phyloP scores from a whole-genome alignment of 2,888 invertebrate genomes.

The Horisme vitalbata region DNA sequence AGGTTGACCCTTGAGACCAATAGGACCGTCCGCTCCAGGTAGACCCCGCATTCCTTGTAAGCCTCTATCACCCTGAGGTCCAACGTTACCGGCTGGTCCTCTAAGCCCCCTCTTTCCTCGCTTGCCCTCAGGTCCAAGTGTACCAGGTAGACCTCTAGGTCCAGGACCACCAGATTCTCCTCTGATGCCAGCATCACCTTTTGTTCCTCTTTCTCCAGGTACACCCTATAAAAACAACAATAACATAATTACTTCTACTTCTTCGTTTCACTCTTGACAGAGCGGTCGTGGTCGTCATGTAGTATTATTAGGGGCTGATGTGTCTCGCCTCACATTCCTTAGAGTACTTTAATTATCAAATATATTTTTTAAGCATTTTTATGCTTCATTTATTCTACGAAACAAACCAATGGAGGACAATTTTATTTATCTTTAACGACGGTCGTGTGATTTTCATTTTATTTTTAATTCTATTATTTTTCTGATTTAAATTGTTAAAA shows the following conservation, averaged over 20 bases:
- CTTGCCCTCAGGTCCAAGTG: slow-evolving; percentile 90
- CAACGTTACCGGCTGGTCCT: slow-evolving; percentile 89
- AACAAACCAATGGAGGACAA: too few species aligned
- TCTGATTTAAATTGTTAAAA: too few species aligned
- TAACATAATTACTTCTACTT: background rate
- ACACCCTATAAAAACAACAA: slow-evolving; percentile 79
- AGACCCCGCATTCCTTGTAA: slow-evolving; percentile 85
- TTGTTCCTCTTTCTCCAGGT: slow-evolving; percentile 90
- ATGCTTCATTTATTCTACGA: too few species aligned
- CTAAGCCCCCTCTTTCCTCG: slow-evolving; percentile 90
- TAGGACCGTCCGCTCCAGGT: slow-evolving; percentile 89
- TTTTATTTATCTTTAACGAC: too few species aligned
- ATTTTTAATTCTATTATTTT: too few species aligned
- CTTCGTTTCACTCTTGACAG: too few species aligned
- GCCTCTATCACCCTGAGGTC: slow-evolving; percentile 89
- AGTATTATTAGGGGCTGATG: too few species aligned
- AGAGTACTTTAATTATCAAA: too few species aligned
- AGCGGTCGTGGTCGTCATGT: too few species aligned
- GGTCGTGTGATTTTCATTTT: too few species aligned
- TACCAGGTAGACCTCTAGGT: slow-evolving; percentile 89
- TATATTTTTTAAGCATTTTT: too few species aligned
- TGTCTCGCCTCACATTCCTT: too few species aligned
- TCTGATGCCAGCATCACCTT: slow-evolving; percentile 90
- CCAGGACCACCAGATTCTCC: slow-evolving; percentile 89
- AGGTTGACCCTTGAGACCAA: slow-evolving; percentile 88